Conservation (phyloP, 2,888 invertebrate genomes). For the Cremastinae sp. region DNA sequence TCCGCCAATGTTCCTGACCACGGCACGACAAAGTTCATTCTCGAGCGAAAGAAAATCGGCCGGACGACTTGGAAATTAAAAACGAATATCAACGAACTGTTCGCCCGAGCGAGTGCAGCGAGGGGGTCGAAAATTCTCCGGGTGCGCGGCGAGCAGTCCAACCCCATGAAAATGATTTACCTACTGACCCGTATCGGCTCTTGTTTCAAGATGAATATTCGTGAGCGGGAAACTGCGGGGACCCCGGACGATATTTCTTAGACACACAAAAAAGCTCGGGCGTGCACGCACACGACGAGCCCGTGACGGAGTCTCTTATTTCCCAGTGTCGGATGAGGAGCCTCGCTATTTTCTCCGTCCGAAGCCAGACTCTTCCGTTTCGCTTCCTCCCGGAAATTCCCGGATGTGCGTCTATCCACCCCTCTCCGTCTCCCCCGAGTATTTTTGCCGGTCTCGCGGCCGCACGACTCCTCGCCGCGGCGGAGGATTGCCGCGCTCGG, state of each 20-base stretch:
- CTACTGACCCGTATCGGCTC: conserved; percentile 46
- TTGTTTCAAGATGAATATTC: conserved; percentile 51
- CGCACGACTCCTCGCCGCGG: conserved; percentile 59
- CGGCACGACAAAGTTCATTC: no score
- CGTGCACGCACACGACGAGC: background rate
- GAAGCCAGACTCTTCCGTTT: conserved; percentile 33
- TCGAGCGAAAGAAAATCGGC: no score
- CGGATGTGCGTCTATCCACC: conserved; percentile 39
- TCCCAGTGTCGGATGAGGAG: no score
- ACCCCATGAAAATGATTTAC: conserved; percentile 9
- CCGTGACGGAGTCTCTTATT: background rate
- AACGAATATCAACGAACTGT: background rate
- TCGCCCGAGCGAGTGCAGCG: background rate
- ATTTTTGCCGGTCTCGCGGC: conserved; percentile 51
- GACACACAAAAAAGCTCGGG: background rate
- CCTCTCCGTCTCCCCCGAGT: conserved; percentile 28
- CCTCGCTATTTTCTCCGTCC: background rate
- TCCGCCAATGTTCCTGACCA: no score
- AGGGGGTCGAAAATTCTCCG: conserved; percentile 25
- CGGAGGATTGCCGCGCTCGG: conserved; percentile 66
- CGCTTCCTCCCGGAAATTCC: conserved; percentile 17
- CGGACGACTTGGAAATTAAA: background rate
- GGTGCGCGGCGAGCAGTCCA: background rate
- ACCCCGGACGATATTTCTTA: conserved; percentile 54
- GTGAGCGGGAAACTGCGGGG: conserved; percentile 65